Percentiles rank a stretch among this genome's conserved stretches.
Conservation (phyloP, 2,797 vertebrate genomes). For the Sebastes cheni region DNA sequence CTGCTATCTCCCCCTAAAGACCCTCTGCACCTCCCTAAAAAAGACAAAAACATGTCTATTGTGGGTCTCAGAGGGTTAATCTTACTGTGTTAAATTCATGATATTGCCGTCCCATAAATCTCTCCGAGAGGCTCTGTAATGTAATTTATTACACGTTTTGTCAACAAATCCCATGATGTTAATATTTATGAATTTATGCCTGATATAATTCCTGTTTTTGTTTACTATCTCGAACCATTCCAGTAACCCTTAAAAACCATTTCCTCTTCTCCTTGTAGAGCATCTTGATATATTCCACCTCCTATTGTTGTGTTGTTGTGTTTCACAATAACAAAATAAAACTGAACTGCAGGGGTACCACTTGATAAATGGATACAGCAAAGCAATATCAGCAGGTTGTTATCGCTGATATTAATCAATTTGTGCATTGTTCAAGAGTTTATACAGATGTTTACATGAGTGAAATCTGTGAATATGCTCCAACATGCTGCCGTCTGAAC, state of each 20-base stretch:
- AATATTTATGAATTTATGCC: conserved; percentile 14
- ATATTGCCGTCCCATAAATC: not conserved
- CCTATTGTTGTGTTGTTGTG: not conserved
- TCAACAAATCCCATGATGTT: not conserved
- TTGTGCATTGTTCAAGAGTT: not conserved
- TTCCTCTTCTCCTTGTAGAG: not conserved
- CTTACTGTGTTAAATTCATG: not conserved
- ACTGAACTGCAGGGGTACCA: not conserved
- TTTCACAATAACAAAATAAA: conserved; percentile 9
- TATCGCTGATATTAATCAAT: not conserved
- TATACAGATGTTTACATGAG: not conserved
- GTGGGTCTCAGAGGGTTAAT: not conserved
- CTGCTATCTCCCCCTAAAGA: too few species aligned
- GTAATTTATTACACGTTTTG: conserved; percentile 26
- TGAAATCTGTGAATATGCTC: not conserved
- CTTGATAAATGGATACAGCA: not conserved
- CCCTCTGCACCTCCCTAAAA: too few species aligned
- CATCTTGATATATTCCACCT: not conserved
- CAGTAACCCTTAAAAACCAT: not conserved
- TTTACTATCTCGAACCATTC: not conserved
- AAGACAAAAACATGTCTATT: too few species aligned
- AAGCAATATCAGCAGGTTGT: not conserved
- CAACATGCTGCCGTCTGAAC: not conserved
- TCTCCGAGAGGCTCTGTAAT: not conserved
- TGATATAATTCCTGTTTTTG: not conserved